A percentile compares a stretch with the other conserved stretches of the same genome.
These are phyloP conservation scores for Chrysemys picta DNA, from an alignment of 2,113 vertebrate genomes.

Conservation along the genomic window DNA sequence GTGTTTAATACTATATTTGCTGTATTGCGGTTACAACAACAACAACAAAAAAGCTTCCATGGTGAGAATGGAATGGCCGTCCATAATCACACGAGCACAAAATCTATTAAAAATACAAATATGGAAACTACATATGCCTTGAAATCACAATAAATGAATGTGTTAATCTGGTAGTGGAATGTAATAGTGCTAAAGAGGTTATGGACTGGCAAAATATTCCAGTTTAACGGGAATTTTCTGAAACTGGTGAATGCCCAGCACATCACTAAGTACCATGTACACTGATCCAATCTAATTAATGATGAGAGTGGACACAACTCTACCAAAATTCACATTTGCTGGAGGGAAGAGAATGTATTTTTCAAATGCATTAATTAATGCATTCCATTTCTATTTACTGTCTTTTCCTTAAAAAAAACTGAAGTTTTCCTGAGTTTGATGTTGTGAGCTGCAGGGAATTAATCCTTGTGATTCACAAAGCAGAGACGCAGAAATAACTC, in stretches of 20 bases:
- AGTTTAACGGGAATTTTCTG: not conserved
- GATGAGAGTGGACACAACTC: not conserved
- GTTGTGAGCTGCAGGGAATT: not conserved
- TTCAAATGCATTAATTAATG: not conserved
- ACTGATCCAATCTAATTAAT: not conserved
- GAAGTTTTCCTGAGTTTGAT: not conserved
- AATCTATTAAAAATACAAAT: not conserved
- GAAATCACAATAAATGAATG: not conserved
- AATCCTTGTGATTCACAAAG: slow-evolving; percentile 23
- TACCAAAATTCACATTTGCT: not conserved
- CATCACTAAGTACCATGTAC: not conserved
- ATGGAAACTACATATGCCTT: not conserved
- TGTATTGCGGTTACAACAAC: not conserved
- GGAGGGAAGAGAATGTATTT: not conserved
- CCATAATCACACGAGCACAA: not conserved
- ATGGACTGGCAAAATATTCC: not conserved
- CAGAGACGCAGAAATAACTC: slow-evolving; percentile 42
- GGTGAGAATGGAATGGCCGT: not conserved
- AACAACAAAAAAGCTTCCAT: not conserved
- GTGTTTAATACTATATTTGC: not conserved
- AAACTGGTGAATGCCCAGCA: not conserved
- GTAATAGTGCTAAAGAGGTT: not conserved
- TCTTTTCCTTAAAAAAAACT: not conserved
- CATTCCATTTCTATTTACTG: not conserved
- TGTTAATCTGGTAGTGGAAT: not conserved